These are phyloP conservation scores for Amblyornis subalaris DNA, from an alignment of 2,113 vertebrate genomes.

Conservation along the genomic window DNA sequence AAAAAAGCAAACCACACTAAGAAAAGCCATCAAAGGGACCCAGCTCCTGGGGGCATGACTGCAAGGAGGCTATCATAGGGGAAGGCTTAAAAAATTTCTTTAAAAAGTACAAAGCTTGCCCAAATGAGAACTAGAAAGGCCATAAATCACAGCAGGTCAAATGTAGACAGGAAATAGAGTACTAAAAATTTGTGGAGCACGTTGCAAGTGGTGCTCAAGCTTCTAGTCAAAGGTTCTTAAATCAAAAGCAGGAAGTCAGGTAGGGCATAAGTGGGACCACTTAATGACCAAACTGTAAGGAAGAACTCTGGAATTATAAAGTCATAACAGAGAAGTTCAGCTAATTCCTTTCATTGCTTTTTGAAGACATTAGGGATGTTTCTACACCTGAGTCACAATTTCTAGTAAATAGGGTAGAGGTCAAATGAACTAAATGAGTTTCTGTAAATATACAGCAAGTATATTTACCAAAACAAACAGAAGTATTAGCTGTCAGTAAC, in stretches of 20 bases:
- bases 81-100: neutral
- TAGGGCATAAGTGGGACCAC: neutral
- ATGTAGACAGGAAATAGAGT: neutral
- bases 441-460: neutral
- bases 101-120: neutral
- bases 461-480: neutral
- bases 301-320: neutral
- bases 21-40: neutral
- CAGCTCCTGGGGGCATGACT: neutral
- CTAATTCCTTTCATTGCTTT: neutral
- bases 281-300: constrained; percentile 31
- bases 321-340: neutral
- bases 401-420: neutral
- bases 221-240: neutral
- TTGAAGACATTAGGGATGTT: neutral
- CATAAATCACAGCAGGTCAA: neutral
- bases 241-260: constrained; percentile 11
- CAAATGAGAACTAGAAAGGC: constrained; percentile 3
- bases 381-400: neutral
- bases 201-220: neutral
- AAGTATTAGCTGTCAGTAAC: neutral
- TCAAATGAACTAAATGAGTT: neutral
- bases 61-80: neutral
- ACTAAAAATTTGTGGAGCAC: neutral
- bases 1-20: neutral